Evolutionary conservation across 1,140 invertebrate genomes (phyloP), one percentile per base, ranked within the genome.

Genomic region (Drosophila obscura): DNA sequence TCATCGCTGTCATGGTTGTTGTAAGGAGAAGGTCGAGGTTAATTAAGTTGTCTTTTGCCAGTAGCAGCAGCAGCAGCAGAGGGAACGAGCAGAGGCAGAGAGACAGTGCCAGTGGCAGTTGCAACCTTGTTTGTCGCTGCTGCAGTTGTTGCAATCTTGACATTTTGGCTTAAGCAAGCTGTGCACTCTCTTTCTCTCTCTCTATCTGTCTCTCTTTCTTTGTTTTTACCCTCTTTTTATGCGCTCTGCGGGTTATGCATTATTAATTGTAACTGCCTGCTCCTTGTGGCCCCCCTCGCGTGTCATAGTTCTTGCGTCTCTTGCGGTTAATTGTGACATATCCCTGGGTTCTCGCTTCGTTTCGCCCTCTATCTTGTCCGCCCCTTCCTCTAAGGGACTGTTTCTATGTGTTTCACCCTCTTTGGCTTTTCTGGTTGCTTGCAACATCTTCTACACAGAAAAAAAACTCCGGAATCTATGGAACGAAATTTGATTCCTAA

Each of bases 1-100:
- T 26, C 50, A 57, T 26, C 64, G 69, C 49, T 48, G 64, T 53
- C 52, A 61, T 44, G 62, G 26, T 53, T 53, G 51, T 53, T 68
- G 66, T 69, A 58, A 66, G 77, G 66, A 76, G 87, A 90, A 90
- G 87, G 87, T 90, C 87, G 87, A 90, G 87, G 87, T 90, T 90
- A 90, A 90, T 90, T 90, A 85, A 90, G 81, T 83, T 90, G 85
- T 90, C 87, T 88, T 88, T 77, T 71, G 57, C 68, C 76, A 67
- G 45, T 39, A 59, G 58, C 31, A 35, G 31, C 31, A 35, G 31
- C 9, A 35, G 31, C 28, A 8, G 28, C 28, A 61, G 48, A 19
- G 19, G 19, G 19, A 19, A 19, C 19, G n/a, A 67, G 73, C 58
- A 55, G 46, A 8, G 8, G 58, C 45, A 31, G 28, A 31, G 8